phyloP scores from a whole-genome alignment of 2,888 invertebrate species.

The Timema cristinae region DNA sequence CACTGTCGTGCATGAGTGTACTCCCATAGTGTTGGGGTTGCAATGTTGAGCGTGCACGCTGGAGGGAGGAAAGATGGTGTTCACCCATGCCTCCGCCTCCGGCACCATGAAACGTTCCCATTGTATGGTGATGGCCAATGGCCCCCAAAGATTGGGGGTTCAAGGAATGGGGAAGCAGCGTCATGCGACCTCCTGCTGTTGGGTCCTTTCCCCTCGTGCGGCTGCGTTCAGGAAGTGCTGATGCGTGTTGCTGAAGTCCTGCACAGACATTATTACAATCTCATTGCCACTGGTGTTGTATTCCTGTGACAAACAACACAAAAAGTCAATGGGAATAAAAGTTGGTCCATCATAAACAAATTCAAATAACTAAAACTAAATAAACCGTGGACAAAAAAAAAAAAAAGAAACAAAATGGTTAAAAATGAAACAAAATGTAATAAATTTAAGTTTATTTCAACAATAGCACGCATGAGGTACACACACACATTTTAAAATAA shows the following conservation, averaged over 20 bases:
- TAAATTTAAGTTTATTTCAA: too few species aligned
- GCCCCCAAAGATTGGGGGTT: conserved; percentile 23
- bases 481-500: too few species aligned
- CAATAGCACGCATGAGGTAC: too few species aligned
- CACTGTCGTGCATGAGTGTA: conserved; percentile 19
- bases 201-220: conserved; percentile 20
- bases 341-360: too few species aligned
- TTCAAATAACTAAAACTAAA: too few species aligned
- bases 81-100: conserved; percentile 23
- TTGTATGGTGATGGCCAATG: conserved; percentile 26
- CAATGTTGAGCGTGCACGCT: conserved; percentile 18
- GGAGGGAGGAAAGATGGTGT: conserved; percentile 16
- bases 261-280: conserved; percentile 8
- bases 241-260: conserved; percentile 26
- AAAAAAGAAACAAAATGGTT: too few species aligned
- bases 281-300: background rate
- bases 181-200: conserved; percentile 19
- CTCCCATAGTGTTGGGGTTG: conserved; percentile 20
- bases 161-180: conserved; percentile 19
- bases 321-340: too few species aligned
- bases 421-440: too few species aligned
- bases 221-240: conserved; percentile 17
- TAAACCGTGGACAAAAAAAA: too few species aligned
- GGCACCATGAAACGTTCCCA: conserved; percentile 14
- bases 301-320: too few species aligned